Conservation (phyloP, 1,140 invertebrate genomes). For the Conus betulinus region DNA sequence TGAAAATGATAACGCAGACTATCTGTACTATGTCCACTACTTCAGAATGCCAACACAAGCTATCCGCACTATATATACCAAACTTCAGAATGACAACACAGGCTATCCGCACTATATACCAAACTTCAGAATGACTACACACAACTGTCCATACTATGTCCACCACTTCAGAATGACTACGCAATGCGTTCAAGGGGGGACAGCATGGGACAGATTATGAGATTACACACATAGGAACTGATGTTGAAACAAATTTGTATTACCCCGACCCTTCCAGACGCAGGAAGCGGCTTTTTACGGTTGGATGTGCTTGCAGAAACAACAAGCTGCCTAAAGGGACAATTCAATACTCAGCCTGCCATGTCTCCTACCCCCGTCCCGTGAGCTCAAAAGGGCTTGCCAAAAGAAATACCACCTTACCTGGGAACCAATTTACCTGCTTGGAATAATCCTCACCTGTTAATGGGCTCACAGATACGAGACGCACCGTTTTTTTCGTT, state of each 20-base stretch:
- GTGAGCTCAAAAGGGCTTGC: neutral
- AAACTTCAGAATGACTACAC: no score
- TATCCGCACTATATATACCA: no score
- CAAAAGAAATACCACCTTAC: neutral
- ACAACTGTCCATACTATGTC: neutral
- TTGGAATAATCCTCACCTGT: neutral
- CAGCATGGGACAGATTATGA: constrained; percentile 6
- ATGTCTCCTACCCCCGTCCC: neutral
- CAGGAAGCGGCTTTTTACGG: constrained; percentile 19
- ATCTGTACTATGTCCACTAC: no score
- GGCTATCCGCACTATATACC: no score
- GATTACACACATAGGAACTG: neutral
- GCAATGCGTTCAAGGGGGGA: neutral
- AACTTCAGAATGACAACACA: no score
- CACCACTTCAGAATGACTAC: constrained; percentile 8
- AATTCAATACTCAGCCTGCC: neutral
- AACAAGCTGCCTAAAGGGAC: neutral
- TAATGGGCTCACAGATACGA: neutral
- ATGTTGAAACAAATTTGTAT: neutral
- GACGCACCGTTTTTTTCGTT: no score
- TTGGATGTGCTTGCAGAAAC: neutral
- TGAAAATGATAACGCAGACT: no score
- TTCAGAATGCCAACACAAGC: no score
- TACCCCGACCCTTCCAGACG: neutral
- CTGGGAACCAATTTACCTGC: neutral